Evolutionary conservation across 2,888 invertebrate species (phyloP).

Genomic region (Gandaritis pyraliata): DNA sequence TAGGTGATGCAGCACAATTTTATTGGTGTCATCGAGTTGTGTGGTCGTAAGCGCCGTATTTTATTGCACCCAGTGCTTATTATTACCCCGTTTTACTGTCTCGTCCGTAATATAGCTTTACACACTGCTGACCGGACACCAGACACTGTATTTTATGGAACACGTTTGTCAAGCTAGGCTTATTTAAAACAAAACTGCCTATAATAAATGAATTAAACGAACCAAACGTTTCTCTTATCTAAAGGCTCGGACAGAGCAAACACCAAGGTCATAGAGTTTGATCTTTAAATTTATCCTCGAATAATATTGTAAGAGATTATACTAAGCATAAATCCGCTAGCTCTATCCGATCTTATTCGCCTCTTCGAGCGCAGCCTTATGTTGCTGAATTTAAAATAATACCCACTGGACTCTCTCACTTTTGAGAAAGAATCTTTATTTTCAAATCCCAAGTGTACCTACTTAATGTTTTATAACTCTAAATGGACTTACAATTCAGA

Average conservation of each 20-base stretch:
- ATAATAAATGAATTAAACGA: no score
- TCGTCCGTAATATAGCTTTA: conserved; percentile 36
- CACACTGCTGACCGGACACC: conserved; percentile 23
- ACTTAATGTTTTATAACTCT: background rate
- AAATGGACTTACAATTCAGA: no score
- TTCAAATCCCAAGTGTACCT: background rate
- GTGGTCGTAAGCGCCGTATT: conserved; percentile 61
- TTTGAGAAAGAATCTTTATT: background rate
- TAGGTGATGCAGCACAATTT: conserved; percentile 60
- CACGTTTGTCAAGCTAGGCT: no score
- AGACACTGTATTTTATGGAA: background rate
- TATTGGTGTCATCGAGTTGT: conserved; percentile 67
- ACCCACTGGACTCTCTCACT: background rate
- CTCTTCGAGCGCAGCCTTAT: background rate
- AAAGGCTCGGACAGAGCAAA: no score
- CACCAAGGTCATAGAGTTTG: no score
- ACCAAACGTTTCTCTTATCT: no score
- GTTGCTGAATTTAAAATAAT: background rate
- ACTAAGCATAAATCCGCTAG: background rate
- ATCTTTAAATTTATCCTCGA: no score
- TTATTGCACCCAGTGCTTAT: conserved; percentile 66
- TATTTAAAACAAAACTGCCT: no score
- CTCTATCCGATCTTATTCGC: background rate
- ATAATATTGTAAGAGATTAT: no score
- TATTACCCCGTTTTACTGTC: conserved; percentile 60